Percentiles rank a stretch among this genome's conserved stretches.
These are phyloP conservation scores for Lydus trimaculatus DNA, from an alignment of 2,888 invertebrate species.

Conservation along the genomic window DNA sequence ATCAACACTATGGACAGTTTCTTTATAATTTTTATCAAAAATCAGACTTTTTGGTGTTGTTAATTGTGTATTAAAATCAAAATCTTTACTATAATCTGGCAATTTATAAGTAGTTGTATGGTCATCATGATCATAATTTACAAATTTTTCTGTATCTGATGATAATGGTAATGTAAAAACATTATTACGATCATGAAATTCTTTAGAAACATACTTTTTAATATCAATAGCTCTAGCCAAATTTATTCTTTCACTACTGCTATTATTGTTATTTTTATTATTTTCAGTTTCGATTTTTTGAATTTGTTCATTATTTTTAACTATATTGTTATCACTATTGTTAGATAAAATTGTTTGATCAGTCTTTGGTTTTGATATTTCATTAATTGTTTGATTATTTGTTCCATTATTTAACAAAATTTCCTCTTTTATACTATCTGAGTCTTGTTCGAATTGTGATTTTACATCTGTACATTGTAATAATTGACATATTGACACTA, in stretches of 20 bases:
- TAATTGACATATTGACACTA: conserved; percentile 37
- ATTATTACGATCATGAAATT: conserved; percentile 63
- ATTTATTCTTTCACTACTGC: conserved; percentile 22
- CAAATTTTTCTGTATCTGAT: conserved; percentile 56
- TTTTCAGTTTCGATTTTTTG: conserved; percentile 14
- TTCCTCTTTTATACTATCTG: conserved; percentile 16
- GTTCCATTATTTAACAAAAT: conserved; percentile 23
- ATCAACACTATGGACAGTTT: conserved; percentile 64
- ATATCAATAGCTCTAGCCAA: conserved; percentile 51
- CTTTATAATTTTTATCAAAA: conserved; percentile 65
- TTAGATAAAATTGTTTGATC: conserved; percentile 34
- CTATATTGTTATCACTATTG: conserved; percentile 18
- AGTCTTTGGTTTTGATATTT: conserved; percentile 48
- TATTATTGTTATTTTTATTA: conserved; percentile 13
- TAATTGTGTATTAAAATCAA: conserved; percentile 44
- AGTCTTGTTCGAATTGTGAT: conserved; percentile 32
- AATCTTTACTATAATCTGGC: conserved; percentile 14
- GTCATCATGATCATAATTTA: conserved; percentile 41
- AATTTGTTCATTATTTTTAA: too few relatives aligned
- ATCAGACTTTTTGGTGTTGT: conserved; percentile 66
- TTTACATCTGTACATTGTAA: conserved; percentile 29
- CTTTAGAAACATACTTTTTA: conserved; percentile 62
- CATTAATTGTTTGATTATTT: conserved; percentile 19
- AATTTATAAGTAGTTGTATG: conserved; percentile 25
- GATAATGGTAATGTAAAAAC: conserved; percentile 64